phyloP scores from a whole-genome alignment of 2,113 vertebrate genomes.

The Nothoprocta perdicaria region DNA sequence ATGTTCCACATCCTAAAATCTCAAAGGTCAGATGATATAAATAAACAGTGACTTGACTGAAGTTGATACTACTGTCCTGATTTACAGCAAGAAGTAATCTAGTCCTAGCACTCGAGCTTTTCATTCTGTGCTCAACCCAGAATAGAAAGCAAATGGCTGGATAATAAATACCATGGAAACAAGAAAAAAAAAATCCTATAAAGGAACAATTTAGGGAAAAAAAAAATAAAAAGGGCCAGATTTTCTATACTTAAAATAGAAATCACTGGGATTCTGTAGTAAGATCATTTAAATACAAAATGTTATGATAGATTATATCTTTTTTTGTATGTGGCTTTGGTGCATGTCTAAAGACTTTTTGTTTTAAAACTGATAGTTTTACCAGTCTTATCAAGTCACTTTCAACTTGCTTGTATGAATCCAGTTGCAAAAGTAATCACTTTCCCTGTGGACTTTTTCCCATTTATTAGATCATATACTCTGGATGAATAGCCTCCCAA shows the following conservation, averaged over 20 bases:
- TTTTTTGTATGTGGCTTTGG: accelerated
- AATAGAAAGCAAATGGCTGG: slow-evolving; percentile 36
- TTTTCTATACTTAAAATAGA: not conserved
- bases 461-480: not conserved
- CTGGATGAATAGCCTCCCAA: not conserved
- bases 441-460: not conserved
- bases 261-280: not conserved
- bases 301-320: not conserved
- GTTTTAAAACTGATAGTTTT: not conserved
- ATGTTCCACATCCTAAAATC: slow-evolving; percentile 2
- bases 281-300: not conserved
- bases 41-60: slow-evolving; percentile 27
- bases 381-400: not conserved
- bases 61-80: slow-evolving; percentile 1
- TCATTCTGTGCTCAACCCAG: slow-evolving; percentile 2
- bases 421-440: not conserved
- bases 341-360: not conserved
- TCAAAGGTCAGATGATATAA: slow-evolving; percentile 37
- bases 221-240: not conserved
- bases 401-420: not conserved
- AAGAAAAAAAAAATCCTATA: not conserved
- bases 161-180: slow-evolving; percentile 57
- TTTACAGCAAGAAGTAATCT: slow-evolving; percentile 31
- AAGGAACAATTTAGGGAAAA: not conserved
- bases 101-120: slow-evolving; percentile 2